Base-by-base conservation (phyloP, 1,140 invertebrate species). In the Drosophila ambigua region DNA sequence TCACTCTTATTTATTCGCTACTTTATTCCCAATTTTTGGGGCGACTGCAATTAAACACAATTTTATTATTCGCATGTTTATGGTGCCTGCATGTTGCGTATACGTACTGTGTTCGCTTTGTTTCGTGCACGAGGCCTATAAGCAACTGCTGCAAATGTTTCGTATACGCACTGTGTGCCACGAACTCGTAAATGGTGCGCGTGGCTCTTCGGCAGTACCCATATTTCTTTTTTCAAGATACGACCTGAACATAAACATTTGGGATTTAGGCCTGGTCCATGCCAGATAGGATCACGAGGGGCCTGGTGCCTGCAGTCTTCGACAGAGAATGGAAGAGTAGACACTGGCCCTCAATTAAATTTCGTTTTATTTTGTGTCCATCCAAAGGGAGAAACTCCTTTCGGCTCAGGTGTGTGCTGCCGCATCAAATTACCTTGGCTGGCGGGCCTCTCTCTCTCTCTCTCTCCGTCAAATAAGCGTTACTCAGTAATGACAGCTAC, bases 31-130 rank as follows among this genome's bases (percentile, higher is more conserved):
- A 13, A 57, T 76, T 61, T 7, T 48, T 8, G 11, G 20, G 39
- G 43, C 1, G n/a, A 45, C 58, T 67, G 66, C 82, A 85, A 87
- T 87, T 81, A 85, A 85, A 87, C 82, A 78, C 82, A 82, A 87
- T 87, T 87, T 64, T 78, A 82, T 72, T 57, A 13, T 11, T 39
- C 50, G 64, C 69, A 88, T 79, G 74, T 87, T 88, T 87, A 87
- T 72, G 78, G 46, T 48, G 59, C 43, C 79, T 77, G 74, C 83
- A 87, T 75, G 78, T 64, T 88, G 79, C 72, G 83, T 83, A 87
- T 88, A 87, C 79, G 83, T 79, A 85, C 77, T 85, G 81, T 77
- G 67, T 73, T 69, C 44, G 64, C 51, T 49, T 43, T 41, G 51
- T 31, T 68, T 43, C 64, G 35, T 69, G 66, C 51, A 57, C 49